Percentiles rank a stretch among this genome's conserved stretches.
Evolutionary conservation across 2,888 invertebrate genomes (phyloP).

Genomic region (Hirtodrosophila trivittata): DNA sequence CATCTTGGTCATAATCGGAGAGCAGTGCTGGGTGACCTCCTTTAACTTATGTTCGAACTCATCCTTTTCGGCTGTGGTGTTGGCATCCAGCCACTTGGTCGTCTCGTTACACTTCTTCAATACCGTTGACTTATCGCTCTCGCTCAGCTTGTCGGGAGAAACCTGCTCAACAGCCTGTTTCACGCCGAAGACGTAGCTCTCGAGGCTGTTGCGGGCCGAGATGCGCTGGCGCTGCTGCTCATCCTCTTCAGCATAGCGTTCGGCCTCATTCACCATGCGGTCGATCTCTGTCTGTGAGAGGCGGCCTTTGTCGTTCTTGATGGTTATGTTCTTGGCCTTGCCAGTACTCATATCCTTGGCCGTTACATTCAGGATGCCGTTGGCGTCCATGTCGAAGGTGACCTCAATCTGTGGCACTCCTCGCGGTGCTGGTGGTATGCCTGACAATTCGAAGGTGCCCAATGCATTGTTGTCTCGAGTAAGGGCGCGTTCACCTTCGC

Average conservation of each 20-base stretch:
- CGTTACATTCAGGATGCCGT: slow-evolving; percentile 95
- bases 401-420: slow-evolving; percentile 94
- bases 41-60: too few species aligned
- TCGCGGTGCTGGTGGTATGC: slow-evolving; percentile 93
- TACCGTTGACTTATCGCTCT: slow-evolving; percentile 90
- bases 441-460: slow-evolving; percentile 34
- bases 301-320: slow-evolving; percentile 92
- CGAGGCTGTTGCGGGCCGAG: slow-evolving; percentile 31
- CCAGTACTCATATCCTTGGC: slow-evolving; percentile 89
- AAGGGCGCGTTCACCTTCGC: slow-evolving; percentile 35
- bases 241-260: slow-evolving; percentile 86
- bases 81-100: too few species aligned
- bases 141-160: slow-evolving; percentile 83
- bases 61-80: too few species aligned
- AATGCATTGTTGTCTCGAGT: slow-evolving; percentile 31
- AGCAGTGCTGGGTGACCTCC: too few species aligned
- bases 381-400: slow-evolving; percentile 92
- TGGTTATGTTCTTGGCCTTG: slow-evolving; percentile 90
- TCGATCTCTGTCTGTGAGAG: slow-evolving; percentile 92
- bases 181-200: slow-evolving; percentile 33
- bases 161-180: slow-evolving; percentile 32
- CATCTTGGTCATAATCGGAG: too few species aligned
- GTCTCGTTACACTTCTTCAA: too few species aligned
- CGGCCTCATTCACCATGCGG: slow-evolving; percentile 90
- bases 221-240: slow-evolving; percentile 39